phyloP scores from a whole-genome alignment of 2,888 invertebrate genomes.

The Pocota personata region DNA sequence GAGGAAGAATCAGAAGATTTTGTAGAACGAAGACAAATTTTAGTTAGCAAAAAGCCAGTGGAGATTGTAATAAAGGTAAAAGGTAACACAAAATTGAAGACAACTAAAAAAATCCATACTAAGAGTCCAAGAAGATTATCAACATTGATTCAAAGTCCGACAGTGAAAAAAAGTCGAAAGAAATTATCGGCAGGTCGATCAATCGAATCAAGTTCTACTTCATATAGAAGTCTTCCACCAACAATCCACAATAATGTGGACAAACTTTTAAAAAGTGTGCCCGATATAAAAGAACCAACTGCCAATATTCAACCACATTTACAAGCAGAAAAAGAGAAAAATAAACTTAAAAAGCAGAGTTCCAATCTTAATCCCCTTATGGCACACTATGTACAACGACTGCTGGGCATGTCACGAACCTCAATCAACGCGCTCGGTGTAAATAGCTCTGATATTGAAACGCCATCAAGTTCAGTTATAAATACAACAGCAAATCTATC shows the following conservation, averaged over 20 bases:
- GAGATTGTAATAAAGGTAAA: constrained; percentile 80
- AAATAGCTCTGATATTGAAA: constrained; percentile 83
- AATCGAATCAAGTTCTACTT: constrained; percentile 57
- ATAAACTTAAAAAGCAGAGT: neutral
- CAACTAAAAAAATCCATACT: constrained; percentile 52
- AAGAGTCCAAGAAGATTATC: constrained; percentile 75
- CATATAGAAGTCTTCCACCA: constrained; percentile 60
- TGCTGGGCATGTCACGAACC: constrained; percentile 84
- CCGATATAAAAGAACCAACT: neutral
- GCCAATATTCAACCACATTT: neutral
- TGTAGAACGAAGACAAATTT: constrained; percentile 7
- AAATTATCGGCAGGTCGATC: constrained; percentile 2
- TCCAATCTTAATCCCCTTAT: constrained; percentile 80
- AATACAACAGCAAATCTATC: constrained; percentile 81
- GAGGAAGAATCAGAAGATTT: constrained; percentile 25
- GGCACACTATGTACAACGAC: constrained; percentile 83
- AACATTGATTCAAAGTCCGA: constrained; percentile 69
- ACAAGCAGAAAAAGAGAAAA: neutral
- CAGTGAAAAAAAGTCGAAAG: constrained; percentile 16
- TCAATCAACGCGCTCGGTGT: constrained; percentile 83
- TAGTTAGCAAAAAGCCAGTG: constrained; percentile 71
- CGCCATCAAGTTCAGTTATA: constrained; percentile 83
- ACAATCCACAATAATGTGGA: constrained; percentile 45
- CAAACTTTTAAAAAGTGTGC: constrained; percentile 25
- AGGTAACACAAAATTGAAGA: constrained; percentile 75